phyloP scores from a whole-genome alignment of 1,140 invertebrate genomes.

The Ridgeia piscesae region DNA sequence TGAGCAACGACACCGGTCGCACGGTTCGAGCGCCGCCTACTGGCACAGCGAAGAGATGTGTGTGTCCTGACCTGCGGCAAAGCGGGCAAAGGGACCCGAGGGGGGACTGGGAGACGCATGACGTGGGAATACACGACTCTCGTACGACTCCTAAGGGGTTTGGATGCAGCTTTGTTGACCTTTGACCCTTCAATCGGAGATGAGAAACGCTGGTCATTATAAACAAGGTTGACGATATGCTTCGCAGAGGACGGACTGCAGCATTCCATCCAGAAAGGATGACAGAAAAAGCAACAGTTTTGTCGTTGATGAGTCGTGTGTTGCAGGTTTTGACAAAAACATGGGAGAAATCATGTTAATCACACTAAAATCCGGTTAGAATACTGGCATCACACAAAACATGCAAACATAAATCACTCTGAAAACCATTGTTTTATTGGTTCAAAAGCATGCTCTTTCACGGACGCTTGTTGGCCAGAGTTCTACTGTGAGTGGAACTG shows the following conservation, averaged over 20 bases:
- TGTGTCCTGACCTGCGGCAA: neutral
- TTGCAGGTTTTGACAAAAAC: neutral
- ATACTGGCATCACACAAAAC: neutral
- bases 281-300: neutral
- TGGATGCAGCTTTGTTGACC: neutral
- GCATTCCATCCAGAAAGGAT: neutral
- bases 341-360: neutral
- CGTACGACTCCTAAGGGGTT: neutral
- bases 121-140: neutral
- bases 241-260: neutral
- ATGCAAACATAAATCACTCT: neutral
- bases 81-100: neutral
- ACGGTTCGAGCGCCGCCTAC: neutral
- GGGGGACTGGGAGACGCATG: neutral
- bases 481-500: neutral
- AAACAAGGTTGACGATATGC: neutral
- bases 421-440: neutral
- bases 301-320: neutral
- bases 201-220: neutral
- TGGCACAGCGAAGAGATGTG: neutral
- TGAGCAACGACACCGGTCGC: neutral
- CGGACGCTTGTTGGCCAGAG: neutral
- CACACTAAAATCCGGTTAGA: neutral
- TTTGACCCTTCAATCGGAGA: neutral
- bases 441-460: neutral